These are phyloP conservation scores for Coleophora flavipennella DNA, from an alignment of 2,888 invertebrate species.

Conservation along the genomic window DNA sequence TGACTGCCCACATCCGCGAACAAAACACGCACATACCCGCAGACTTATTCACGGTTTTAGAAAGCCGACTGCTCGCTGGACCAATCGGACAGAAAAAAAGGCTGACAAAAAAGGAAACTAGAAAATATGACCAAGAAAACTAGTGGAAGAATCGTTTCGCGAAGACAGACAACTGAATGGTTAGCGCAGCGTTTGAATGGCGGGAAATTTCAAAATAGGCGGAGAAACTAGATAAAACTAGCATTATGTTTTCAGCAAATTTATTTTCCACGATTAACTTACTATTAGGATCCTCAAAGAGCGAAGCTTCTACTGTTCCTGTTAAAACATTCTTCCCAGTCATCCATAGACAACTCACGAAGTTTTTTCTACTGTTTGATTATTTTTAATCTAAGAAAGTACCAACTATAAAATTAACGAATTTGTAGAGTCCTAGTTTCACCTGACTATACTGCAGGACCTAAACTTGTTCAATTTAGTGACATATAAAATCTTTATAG, in stretches of 20 bases:
- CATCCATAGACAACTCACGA: no score
- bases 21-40: constrained; percentile 42
- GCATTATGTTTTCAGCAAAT: constrained; percentile 12
- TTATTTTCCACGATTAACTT: constrained; percentile 52
- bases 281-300: constrained; percentile 64
- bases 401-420: no score
- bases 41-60: constrained; percentile 46
- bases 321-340: no score
- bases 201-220: constrained; percentile 28
- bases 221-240: constrained; percentile 26
- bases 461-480: no score
- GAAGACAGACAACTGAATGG: constrained; percentile 12
- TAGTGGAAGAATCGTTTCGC: constrained; percentile 4
- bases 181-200: constrained; percentile 10
- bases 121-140: constrained; percentile 25
- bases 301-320: no score
- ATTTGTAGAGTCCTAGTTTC: no score
- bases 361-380: no score
- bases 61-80: constrained; percentile 59
- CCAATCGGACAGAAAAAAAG: constrained; percentile 42
- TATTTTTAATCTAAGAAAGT: no score
- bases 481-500: no score
- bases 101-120: constrained; percentile 32
- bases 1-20: constrained; percentile 51
- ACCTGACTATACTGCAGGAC: no score